These are phyloP conservation scores for Trissolcus basalis DNA, from an alignment of 1,140 invertebrate species.

Conservation along the genomic window DNA sequence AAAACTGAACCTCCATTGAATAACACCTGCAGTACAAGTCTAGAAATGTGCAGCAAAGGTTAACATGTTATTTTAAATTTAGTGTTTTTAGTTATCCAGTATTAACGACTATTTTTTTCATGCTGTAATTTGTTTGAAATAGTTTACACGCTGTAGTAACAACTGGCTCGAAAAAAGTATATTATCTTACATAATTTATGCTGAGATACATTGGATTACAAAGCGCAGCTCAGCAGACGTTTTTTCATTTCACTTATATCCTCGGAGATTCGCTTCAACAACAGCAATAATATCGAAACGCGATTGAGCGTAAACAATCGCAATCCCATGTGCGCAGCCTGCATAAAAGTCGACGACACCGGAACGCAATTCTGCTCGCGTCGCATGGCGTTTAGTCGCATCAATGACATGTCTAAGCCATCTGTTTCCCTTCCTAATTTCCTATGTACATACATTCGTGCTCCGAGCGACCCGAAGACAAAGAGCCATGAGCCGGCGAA, in stretches of 20 bases:
- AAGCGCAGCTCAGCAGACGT: background rate
- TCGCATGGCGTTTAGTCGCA: slow-evolving; percentile 28
- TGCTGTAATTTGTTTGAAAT: no score
- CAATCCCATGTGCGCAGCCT: slow-evolving; percentile 15
- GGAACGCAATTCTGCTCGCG: slow-evolving; percentile 33
- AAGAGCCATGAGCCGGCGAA: slow-evolving; percentile 32
- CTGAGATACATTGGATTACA: background rate
- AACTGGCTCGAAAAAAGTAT: background rate
- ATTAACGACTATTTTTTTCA: no score
- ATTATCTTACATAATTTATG: slow-evolving; percentile 21
- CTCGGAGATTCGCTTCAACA: slow-evolving; percentile 28
- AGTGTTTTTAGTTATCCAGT: no score
- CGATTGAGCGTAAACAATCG: slow-evolving; percentile 49
- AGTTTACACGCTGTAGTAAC: no score
- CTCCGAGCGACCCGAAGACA: slow-evolving; percentile 33
- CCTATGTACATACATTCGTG: slow-evolving; percentile 52
- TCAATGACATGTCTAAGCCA: slow-evolving; percentile 49
- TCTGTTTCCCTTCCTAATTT: slow-evolving; percentile 57
- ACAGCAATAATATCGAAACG: slow-evolving; percentile 43
- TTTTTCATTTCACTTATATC: slow-evolving; percentile 8
- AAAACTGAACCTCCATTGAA: no score
- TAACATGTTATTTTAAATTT: no score
- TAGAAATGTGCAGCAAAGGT: no score
- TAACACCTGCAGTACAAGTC: no score
- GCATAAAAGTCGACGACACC: slow-evolving; percentile 36